These are phyloP conservation scores for Epizoanthus scotinus DNA, from an alignment of 92 coral and sea anemone species.

Conservation along the genomic window DNA sequence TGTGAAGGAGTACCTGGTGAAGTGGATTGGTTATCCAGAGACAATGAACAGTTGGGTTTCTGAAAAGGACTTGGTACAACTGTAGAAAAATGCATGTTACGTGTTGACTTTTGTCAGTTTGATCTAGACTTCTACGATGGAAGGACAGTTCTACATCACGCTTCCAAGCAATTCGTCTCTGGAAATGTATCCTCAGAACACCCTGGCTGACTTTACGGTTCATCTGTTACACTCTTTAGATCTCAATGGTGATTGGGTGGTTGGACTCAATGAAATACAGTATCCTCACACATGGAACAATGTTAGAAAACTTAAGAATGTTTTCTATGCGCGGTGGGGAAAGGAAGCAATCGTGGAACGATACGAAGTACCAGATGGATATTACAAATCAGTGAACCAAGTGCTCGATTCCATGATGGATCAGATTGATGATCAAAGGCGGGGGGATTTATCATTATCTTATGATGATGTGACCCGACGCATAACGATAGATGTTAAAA, in stretches of 20 bases:
- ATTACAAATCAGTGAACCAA: neutral
- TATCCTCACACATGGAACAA: constrained; percentile 52
- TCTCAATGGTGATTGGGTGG: constrained; percentile 45
- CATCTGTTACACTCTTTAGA: constrained; percentile 28
- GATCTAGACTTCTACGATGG: too few relatives aligned
- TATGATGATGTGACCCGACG: neutral
- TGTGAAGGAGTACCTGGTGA: too few relatives aligned
- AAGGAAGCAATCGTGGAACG: neutral
- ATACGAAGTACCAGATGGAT: neutral
- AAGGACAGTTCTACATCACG: too few relatives aligned
- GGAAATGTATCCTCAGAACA: constrained; percentile 43
- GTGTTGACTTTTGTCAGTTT: too few relatives aligned
- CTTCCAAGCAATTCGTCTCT: constrained; percentile 35
- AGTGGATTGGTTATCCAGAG: too few relatives aligned
- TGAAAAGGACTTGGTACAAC: too few relatives aligned
- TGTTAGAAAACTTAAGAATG: constrained; percentile 19
- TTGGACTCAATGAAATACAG: constrained; percentile 38
- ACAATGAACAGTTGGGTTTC: too few relatives aligned
- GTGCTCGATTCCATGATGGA: neutral
- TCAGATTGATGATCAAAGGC: neutral
- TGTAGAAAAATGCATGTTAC: too few relatives aligned
- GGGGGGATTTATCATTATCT: neutral
- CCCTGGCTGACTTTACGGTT: constrained; percentile 42
- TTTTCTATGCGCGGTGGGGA: neutral
- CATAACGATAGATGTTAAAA: too few relatives aligned